Percentiles rank a stretch among this genome's conserved stretches.
Conservation (phyloP, 2,888 invertebrate genomes). For the Stenchaetothrips biformis region DNA sequence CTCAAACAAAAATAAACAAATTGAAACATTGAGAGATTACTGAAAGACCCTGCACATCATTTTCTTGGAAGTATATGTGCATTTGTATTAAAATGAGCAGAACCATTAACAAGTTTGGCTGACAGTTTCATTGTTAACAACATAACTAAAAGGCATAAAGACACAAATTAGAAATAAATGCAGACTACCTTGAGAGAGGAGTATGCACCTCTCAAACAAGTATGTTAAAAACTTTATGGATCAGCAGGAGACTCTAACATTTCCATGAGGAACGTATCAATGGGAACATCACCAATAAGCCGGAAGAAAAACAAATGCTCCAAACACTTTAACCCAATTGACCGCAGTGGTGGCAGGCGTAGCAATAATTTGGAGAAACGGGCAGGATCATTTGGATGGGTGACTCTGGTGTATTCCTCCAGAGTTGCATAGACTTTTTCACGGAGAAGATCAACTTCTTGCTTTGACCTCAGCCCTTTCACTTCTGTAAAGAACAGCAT, state of each 20-base stretch:
- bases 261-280: constrained; percentile 79
- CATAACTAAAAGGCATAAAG: neutral
- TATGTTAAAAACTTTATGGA: constrained; percentile 36
- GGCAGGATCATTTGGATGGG: constrained; percentile 86
- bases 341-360: constrained; percentile 81
- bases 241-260: constrained; percentile 66
- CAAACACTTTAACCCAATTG: constrained; percentile 88
- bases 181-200: constrained; percentile 4
- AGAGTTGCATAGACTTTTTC: constrained; percentile 94
- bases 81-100: too few relatives aligned
- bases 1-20: too few relatives aligned
- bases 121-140: neutral
- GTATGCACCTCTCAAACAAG: neutral
- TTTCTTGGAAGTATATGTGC: too few relatives aligned
- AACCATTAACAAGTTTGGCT: neutral
- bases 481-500: constrained; percentile 59
- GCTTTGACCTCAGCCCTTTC: constrained; percentile 76
- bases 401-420: constrained; percentile 87
- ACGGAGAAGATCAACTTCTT: constrained; percentile 77
- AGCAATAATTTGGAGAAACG: constrained; percentile 91
- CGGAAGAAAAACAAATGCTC: constrained; percentile 94
- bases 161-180: constrained; percentile 14
- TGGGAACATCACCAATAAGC: constrained; percentile 78
- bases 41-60: constrained; percentile 5
- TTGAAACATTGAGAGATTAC: neutral